Conservation (phyloP, 2,797 vertebrate species). For the Spinus pinus region DNA sequence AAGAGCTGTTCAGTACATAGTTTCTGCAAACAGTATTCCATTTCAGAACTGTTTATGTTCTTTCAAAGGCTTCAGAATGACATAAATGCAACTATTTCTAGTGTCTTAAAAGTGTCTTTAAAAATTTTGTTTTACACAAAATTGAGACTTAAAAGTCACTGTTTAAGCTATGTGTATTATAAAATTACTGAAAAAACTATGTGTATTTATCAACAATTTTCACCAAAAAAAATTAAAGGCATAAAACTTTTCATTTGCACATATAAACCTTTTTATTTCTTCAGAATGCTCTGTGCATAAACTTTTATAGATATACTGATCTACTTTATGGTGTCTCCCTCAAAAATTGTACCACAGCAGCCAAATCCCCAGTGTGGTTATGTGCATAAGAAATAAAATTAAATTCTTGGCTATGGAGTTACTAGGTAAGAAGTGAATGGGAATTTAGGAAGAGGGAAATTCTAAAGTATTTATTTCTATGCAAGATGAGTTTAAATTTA, state of each 20-base stretch:
- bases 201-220: neutral
- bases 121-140: neutral
- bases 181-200: neutral
- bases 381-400: neutral
- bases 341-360: slow-evolving; percentile 56
- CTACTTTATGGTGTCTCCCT: slow-evolving; percentile 43
- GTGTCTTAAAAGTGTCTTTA: neutral
- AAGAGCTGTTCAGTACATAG: neutral
- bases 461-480: neutral
- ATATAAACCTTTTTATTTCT: neutral
- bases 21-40: neutral
- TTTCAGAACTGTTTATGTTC: neutral
- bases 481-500: neutral
- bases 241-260: neutral
- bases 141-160: neutral
- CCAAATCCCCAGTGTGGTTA: neutral
- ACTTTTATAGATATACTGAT: neutral
- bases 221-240: neutral
- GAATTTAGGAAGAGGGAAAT: neutral
- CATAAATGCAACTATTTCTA: neutral
- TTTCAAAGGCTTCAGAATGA: neutral
- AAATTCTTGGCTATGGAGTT: neutral
- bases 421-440: neutral
- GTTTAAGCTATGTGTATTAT: neutral
- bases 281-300: neutral